Conservation (phyloP, 2,888 invertebrate species). For the Timema cristinae region DNA sequence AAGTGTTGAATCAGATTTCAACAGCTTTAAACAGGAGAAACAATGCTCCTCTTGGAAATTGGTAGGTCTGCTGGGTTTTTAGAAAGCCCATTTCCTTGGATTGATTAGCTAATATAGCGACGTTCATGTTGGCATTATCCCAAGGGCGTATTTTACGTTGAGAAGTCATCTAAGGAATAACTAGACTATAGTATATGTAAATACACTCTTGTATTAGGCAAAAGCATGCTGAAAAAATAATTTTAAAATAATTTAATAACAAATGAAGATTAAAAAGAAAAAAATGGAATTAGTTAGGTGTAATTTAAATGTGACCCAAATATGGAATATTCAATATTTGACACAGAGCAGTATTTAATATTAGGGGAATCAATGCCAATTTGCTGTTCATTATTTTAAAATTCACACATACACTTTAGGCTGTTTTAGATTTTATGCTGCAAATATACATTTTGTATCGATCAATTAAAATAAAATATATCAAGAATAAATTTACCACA, state of each 20-base stretch:
- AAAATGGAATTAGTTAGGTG: too few species aligned
- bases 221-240: too few species aligned
- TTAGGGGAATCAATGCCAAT: neutral
- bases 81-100: neutral
- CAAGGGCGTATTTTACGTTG: neutral
- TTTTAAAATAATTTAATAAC: too few species aligned
- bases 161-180: neutral
- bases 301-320: neutral
- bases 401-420: too few species aligned
- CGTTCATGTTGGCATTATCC: conserved; percentile 8
- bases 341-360: neutral
- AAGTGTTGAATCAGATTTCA: neutral
- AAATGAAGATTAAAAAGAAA: too few species aligned
- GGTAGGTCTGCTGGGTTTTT: neutral
- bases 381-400: neutral
- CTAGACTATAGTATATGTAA: too few species aligned
- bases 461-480: too few species aligned
- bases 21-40: neutral
- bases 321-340: conserved; percentile 8
- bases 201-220: too few species aligned
- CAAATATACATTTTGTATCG: too few species aligned
- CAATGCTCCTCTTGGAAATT: neutral
- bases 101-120: neutral
- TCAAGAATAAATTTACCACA: too few species aligned
- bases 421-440: too few species aligned